Evolutionary conservation across 2,888 invertebrate species (phyloP).

Genomic region (Drosophila buzzatii): DNA sequence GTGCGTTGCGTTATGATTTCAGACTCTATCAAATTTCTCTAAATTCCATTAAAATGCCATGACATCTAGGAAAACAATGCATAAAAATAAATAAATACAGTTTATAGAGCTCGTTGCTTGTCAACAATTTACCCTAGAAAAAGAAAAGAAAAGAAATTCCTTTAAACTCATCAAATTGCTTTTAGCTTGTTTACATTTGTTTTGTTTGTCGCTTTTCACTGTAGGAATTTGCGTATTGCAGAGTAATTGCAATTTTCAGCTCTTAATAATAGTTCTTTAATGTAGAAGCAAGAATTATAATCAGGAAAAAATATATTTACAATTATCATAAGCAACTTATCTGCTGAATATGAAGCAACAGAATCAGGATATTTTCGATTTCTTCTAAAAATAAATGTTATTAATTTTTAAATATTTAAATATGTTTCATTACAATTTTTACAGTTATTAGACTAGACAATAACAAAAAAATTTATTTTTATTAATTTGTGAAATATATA

Average conservation of each 20-base stretch:
- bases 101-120: not conserved
- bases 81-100: slow-evolving; percentile 66
- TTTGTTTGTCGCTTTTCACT: not conserved
- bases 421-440: too few species aligned
- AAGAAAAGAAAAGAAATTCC: not conserved
- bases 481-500: too few species aligned
- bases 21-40: slow-evolving; percentile 76
- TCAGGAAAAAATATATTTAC: too few species aligned
- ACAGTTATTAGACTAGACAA: too few species aligned
- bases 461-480: too few species aligned
- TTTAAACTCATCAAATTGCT: not conserved
- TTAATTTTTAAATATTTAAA: too few species aligned
- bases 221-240: not conserved
- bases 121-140: not conserved
- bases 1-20: slow-evolving; percentile 73
- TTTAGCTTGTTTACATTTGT: slow-evolving; percentile 6
- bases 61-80: slow-evolving; percentile 70
- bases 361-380: too few species aligned
- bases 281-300: too few species aligned
- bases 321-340: too few species aligned
- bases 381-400: too few species aligned
- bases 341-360: too few species aligned
- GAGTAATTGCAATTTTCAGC: not conserved
- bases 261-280: not conserved
- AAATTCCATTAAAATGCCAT: slow-evolving; percentile 73